Conservation (phyloP, 2,113 vertebrate genomes). For the Aspiorhynchus laticeps region DNA sequence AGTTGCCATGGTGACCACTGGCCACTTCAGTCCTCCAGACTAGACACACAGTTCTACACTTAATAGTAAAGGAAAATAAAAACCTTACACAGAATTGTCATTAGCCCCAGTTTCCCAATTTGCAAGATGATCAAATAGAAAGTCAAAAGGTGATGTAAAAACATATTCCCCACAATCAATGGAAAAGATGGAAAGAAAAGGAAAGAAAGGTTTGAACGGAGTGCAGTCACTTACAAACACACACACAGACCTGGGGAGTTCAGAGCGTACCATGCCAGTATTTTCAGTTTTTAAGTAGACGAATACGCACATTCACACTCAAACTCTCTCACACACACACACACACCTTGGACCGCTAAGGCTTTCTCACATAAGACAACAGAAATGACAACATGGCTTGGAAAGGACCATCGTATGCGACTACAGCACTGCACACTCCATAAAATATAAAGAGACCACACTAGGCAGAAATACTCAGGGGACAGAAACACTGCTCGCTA, state of each 20-base stretch:
- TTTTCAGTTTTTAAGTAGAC: slow-evolving; percentile 88
- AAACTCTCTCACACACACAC: slow-evolving; percentile 65
- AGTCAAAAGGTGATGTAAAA: slow-evolving; percentile 64
- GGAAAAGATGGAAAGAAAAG: slow-evolving; percentile 57
- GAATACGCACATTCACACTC: slow-evolving; percentile 71
- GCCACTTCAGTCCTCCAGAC: slow-evolving; percentile 69
- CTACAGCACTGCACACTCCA: slow-evolving; percentile 89
- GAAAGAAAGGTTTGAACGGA: slow-evolving; percentile 80
- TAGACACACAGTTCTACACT: slow-evolving; percentile 81
- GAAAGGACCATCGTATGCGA: slow-evolving; percentile 84
- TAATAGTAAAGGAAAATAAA: slow-evolving; percentile 67
- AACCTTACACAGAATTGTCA: slow-evolving; percentile 69
- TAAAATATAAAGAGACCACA: slow-evolving; percentile 85
- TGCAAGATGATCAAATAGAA: slow-evolving; percentile 71
- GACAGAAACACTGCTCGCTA: slow-evolving; percentile 94
- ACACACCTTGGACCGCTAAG: slow-evolving; percentile 94
- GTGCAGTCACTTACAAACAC: slow-evolving; percentile 80
- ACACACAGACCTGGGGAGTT: slow-evolving; percentile 70
- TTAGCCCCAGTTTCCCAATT: slow-evolving; percentile 75
- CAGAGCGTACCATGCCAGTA: slow-evolving; percentile 91
- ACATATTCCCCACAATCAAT: slow-evolving; percentile 67
- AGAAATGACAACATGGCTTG: slow-evolving; percentile 89
- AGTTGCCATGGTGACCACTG: slow-evolving; percentile 76
- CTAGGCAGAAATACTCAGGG: slow-evolving; percentile 88
- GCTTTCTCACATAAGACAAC: slow-evolving; percentile 90